Evolutionary conservation across 2,888 invertebrate genomes (phyloP), one percentile per base, ranked within the genome.

Genomic region (Labia minor): DNA sequence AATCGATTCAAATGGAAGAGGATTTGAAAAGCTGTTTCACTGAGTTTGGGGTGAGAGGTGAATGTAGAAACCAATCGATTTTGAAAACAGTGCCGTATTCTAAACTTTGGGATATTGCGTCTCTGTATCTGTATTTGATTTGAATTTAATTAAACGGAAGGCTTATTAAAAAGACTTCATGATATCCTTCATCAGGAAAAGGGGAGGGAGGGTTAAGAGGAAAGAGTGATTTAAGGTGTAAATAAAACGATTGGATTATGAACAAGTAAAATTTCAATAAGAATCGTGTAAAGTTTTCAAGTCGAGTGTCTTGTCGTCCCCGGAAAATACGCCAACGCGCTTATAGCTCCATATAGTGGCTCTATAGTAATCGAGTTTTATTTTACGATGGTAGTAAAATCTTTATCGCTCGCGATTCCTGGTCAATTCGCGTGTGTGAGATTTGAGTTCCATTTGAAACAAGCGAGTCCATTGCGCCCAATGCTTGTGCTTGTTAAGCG

Each of bases 291-390:
- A 49, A n/a, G 49, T 11, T 49, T 11, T 11, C n/a, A 49, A 16
- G 16, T 11, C n/a, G 49, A 16, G 49, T 49, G 49, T 49, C 49
- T 49, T 49, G 49, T 49, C 49, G 49, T 14, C 49, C 49, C 16
- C 49, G 49, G 6, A 49, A 49, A 49, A 49, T 14, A 49, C 49
- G 14, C 49, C 14, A 49, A 49, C 49, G 16, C 49, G 14, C 4
- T 49, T 49, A 49, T 49, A 16, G 49, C 49, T 49, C 49, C 16
- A 49, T n/a, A n/a, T n/a, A n/a, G n/a, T n/a, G n/a, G n/a, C n/a
- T n/a, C n/a, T n/a, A n/a, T 49, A 49, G 49, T 49, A 49, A 49
- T 49, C 49, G 49, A 49, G 49, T 49, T 49, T 49, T 49, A 49
- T 49, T 49, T 49, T 49, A 49, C 49, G 49, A 49, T 49, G 49